Evolutionary conservation across 2,113 vertebrate genomes (phyloP), one percentile per base, ranked within the genome.

Genomic region (Penelope pileata): DNA sequence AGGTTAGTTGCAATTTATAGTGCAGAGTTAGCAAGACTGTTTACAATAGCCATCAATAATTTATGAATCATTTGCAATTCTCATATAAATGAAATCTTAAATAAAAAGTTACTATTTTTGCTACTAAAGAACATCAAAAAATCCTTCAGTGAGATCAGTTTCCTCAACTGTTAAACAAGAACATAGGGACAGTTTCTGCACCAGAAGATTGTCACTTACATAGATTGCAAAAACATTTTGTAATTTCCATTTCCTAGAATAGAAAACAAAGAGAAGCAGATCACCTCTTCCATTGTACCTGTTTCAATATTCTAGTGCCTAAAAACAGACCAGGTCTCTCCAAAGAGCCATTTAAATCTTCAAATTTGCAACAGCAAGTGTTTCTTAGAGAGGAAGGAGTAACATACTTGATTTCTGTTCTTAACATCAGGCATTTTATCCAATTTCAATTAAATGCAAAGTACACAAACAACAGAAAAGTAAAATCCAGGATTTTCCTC

Each of bases 381-480:
- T 43, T 72, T 50, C 16, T 34, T 67, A 50, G 53, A 67, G 32
- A 56, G 12, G 42, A 58, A 88, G 34, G 12, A 50, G 5, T 38
- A 43, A 40, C 13, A 9, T 2, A 1, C 48, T 53, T 81, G 40
- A 70, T 45, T 87, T 90, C 18, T 63, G 1, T 38, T 85, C 16
- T 6, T 76, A 30, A 10, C 70, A 38, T 10, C 0, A 0, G 23
- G 6, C 4, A 36, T 56, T 18, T 53, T n/a, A 67, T 2, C 4
- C 7, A n/a, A 58, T 3, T 8, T 53, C 27, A 45, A 5, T 36
- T 43, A 84, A 88, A 58, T 27, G 5, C 0, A 4, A 84, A 75
- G 5, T 3, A 5, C 15, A 38, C 18, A 54, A 82, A 58, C 47
- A 7, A 30, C 3, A 12, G 22, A 19, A 47, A 26, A 47, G 16